These are phyloP conservation scores for Halictus rubicundus DNA, from an alignment of 1,140 invertebrate genomes.

Conservation along the genomic window DNA sequence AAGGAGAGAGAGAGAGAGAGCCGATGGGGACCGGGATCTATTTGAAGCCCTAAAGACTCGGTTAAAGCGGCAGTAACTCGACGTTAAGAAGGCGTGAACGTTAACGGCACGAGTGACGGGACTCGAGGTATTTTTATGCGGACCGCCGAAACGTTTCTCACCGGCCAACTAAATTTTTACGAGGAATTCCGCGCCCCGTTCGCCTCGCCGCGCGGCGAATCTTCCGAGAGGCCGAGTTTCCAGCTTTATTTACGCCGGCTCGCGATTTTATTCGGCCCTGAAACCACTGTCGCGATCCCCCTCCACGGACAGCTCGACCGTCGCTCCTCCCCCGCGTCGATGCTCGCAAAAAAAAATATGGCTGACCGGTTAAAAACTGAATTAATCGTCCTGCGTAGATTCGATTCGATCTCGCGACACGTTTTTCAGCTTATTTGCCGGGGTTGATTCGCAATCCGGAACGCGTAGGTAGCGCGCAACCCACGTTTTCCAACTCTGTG, in stretches of 20 bases:
- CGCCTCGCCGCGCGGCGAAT: neutral
- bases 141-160: conserved; percentile 58
- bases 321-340: neutral
- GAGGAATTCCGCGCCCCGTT: conserved; percentile 25
- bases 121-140: conserved; percentile 71
- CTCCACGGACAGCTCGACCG: no score
- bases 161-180: conserved; percentile 48
- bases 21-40: conserved; percentile 61
- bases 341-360: neutral
- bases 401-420: no score
- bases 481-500: no score
- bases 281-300: neutral
- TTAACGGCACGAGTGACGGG: conserved; percentile 49
- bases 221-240: conserved; percentile 2
- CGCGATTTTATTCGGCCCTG: conserved; percentile 10
- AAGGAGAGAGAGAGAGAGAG: conserved; percentile 14
- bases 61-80: conserved; percentile 77
- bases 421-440: no score
- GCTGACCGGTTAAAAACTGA: no score
- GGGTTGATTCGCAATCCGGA: no score
- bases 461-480: no score
- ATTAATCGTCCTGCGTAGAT: no score
- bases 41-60: conserved; percentile 77
- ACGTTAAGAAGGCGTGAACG: conserved; percentile 70
- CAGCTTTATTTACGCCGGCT: neutral